Base-by-base conservation (phyloP, 92 coral and sea anemone species). In the Anthopleura xanthogrammica region DNA sequence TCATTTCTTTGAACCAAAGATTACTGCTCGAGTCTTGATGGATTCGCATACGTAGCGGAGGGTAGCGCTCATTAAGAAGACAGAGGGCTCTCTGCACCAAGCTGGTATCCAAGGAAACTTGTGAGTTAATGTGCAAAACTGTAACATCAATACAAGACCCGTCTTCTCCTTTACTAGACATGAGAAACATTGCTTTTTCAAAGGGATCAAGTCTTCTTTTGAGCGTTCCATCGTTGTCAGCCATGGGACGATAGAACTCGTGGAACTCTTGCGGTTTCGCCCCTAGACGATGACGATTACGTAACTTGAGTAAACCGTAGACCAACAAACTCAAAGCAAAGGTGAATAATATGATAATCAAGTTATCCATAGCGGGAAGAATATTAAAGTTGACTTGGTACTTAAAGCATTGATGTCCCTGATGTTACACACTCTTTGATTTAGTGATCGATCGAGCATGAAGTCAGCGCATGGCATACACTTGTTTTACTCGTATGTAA, bases 31-130 rank as follows among this genome's bases (percentile, higher is more conserved):
- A 2, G n/a, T 78, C 81, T 43, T 55, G 55, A 7, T 36, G 11
- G 22, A 77, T 23, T 57, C 79, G 58, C 90, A 87, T 87, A 23
- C 90, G 90, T 5, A 87, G 48, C 75, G 78, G 55, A 56, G 90
- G 90, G 22, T 60, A 87, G 8, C 87, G 82, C 57, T 83, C 16
- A 4, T 36, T 17, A 6, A 83, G 72, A 48, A 83, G 46, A 13
- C 19, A 7, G 13, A 87, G 72, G 29, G 85, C 87, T 74, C 20
- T 88, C 72, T 71, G 43, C 24, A 72, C 81, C 58, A 83, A 40
- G 36, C 57, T 81, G 9, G 62, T 71, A 3, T 83, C 76, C 17
- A 87, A 72, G 19, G 82, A 56, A 5, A 55, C 20, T 20, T 60
- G 24, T 4, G 90, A 87, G 22, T 83, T 77, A 54, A 87, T 19